Percentiles rank a stretch among this genome's conserved stretches.
Evolutionary conservation across 2,888 invertebrate species (phyloP).

Genomic region (Mesodorylaimus sp.): DNA sequence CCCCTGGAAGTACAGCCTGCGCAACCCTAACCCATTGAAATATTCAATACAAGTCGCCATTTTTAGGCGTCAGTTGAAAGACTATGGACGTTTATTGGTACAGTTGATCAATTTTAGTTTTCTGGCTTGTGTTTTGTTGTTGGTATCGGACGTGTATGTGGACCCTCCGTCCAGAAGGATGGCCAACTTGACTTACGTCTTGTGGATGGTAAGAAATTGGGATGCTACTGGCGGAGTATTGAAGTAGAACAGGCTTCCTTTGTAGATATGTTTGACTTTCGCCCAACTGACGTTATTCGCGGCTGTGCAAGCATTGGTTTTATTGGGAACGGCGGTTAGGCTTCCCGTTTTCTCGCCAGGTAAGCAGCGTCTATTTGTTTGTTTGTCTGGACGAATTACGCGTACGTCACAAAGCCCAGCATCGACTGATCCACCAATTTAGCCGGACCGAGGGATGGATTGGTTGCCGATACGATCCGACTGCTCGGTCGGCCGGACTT

Average conservation of each 20-base stretch:
- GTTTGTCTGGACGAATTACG: no score
- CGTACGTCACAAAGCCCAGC: no score
- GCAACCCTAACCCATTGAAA: no score
- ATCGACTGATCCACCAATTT: no score
- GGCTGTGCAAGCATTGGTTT: conserved; percentile 16
- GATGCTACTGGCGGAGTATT: background rate
- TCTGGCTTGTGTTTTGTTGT: conserved; percentile 16
- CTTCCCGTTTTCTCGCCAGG: conserved; percentile 18
- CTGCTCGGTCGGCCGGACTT: background rate
- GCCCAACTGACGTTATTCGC: conserved; percentile 9
- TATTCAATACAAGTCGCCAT: no score
- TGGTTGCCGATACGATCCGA: conserved; percentile 8
- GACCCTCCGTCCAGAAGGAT: conserved; percentile 50
- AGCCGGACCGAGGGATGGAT: conserved; percentile 10
- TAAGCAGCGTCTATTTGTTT: no score
- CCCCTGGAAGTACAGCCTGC: no score
- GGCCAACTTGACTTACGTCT: conserved; percentile 60
- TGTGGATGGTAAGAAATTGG: conserved; percentile 47
- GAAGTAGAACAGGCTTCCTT: background rate
- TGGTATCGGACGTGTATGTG: conserved; percentile 17
- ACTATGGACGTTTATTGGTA: conserved; percentile 14
- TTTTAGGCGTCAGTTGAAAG: conserved; percentile 16
- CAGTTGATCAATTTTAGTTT: conserved; percentile 12
- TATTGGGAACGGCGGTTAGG: conserved; percentile 15
- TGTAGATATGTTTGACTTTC: conserved; percentile 8